A percentile compares a stretch with the other conserved stretches of the same genome.
These are phyloP conservation scores for Acanthochromis polyacanthus DNA, from an alignment of 2,113 vertebrate species.

Conservation along the genomic window DNA sequence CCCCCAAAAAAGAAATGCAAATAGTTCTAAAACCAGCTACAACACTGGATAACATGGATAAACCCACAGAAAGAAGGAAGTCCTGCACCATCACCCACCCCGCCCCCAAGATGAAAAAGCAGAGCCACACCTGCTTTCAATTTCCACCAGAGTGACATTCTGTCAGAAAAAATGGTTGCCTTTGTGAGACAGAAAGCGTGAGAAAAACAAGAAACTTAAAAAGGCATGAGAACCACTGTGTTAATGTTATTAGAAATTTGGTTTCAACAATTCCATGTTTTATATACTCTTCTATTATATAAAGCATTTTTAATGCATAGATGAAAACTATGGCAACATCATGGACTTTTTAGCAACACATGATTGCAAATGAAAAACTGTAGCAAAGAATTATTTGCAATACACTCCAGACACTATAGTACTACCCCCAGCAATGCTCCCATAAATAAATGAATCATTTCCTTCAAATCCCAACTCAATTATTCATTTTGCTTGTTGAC, in stretches of 20 bases:
- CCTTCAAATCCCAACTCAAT: no score
- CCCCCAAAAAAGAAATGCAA: background rate
- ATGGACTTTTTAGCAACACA: no score
- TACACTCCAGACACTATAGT: no score
- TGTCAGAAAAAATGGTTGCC: constrained; percentile 74
- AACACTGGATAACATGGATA: constrained; percentile 26
- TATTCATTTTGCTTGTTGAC: no score
- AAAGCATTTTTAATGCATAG: background rate
- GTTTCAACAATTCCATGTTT: background rate
- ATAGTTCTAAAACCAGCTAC: constrained; percentile 9
- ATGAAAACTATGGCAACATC: no score
- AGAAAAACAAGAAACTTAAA: constrained; percentile 26
- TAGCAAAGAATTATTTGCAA: no score
- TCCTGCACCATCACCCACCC: background rate
- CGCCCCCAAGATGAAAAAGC: constrained; percentile 49
- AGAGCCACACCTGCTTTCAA: constrained; percentile 80
- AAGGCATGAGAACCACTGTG: background rate
- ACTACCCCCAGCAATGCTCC: no score
- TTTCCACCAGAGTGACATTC: constrained; percentile 76
- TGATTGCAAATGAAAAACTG: no score
- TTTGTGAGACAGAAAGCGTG: constrained; percentile 64
- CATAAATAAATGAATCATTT: no score
- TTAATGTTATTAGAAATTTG: constrained; percentile 21
- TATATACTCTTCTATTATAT: background rate
- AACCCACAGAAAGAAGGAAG: constrained; percentile 1